Base-by-base conservation (phyloP, 2,113 vertebrate genomes). In the Tamias sibiricus region DNA sequence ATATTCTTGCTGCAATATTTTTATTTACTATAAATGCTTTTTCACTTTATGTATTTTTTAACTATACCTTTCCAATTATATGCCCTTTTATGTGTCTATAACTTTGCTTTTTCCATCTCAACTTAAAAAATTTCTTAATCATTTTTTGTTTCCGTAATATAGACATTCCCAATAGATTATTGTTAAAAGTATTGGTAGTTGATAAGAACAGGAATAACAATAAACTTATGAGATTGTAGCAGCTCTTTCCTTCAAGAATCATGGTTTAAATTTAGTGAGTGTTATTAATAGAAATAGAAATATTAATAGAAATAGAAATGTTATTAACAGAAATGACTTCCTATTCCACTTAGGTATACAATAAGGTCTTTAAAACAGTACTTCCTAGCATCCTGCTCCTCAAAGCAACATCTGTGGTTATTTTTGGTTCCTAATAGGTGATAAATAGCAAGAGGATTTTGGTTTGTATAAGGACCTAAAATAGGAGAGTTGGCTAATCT, bases 261-360 rank as follows among this genome's bases (percentile, higher is more conserved):
- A 84, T 72, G 62, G 40, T 94, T 95, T 92, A 87, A 94, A 95
- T 96, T 96, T 91, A 95, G 35, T 62, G 81, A 92, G 44, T 52
- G 68, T 7, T 69, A 95, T 94, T 94, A 95, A 88, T 0, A 26
- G n/a, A n/a, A n/a, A n/a, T n/a, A n/a, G n/a, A n/a, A n/a, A n/a
- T n/a, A n/a, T n/a, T n/a, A n/a, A n/a, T n/a, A n/a, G n/a, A n/a
- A n/a, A n/a, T n/a, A n/a, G n/a, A n/a, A n/a, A n/a, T n/a, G n/a
- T n/a, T n/a, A n/a, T n/a, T n/a, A n/a, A 20, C 37, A 90, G 88
- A 95, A 96, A 96, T 44, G 68, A 96, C 49, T 97, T 97, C 68
- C 91, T 91, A 74, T 85, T 96, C 59, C 72, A 91, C 83, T 96
- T 81, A 90, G 90, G 54, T 88, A 47, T 94, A 96, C 96, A 96